phyloP scores from a whole-genome alignment of 2,113 vertebrate species.

The Proteles cristata region DNA sequence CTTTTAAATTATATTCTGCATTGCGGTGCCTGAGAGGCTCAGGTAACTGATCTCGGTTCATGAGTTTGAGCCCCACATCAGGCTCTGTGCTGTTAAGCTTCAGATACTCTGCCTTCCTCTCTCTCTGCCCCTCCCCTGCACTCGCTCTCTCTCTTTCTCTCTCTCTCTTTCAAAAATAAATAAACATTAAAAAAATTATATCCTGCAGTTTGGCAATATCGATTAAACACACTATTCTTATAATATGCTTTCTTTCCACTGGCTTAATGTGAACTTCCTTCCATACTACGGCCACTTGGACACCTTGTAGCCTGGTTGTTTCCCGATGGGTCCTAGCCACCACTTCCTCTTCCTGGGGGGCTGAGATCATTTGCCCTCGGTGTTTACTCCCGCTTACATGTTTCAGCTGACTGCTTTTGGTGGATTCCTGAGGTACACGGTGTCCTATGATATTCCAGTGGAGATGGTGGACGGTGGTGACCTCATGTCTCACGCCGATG shows the following conservation, averaged over 20 bases:
- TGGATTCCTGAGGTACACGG: slow-evolving; percentile 88
- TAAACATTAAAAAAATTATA: not conserved
- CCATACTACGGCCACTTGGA: accelerated
- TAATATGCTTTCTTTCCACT: not conserved
- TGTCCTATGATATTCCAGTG: slow-evolving; percentile 88
- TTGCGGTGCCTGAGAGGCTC: too few relatives aligned
- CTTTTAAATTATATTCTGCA: too few relatives aligned
- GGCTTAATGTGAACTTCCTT: not conserved
- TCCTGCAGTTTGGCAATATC: not conserved
- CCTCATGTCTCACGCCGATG: slow-evolving; percentile 85
- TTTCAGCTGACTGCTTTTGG: slow-evolving; percentile 90
- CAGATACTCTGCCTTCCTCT: too few relatives aligned
- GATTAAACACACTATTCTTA: accelerated
- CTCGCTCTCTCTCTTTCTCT: too few relatives aligned
- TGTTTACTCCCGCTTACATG: not conserved
- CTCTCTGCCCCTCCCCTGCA: too few relatives aligned
- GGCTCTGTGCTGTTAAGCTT: too few relatives aligned
- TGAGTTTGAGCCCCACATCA: too few relatives aligned
- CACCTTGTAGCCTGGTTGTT: not conserved
- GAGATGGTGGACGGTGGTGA: slow-evolving; percentile 85
- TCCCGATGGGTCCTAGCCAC: not conserved
- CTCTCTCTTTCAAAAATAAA: too few relatives aligned
- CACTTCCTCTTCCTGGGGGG: not conserved
- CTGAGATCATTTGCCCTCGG: accelerated
- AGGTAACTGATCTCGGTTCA: too few relatives aligned